A percentile compares a stretch with the other conserved stretches of the same genome.
These are phyloP conservation scores for Villa cingulata DNA, from an alignment of 2,888 invertebrate species.

Conservation along the genomic window DNA sequence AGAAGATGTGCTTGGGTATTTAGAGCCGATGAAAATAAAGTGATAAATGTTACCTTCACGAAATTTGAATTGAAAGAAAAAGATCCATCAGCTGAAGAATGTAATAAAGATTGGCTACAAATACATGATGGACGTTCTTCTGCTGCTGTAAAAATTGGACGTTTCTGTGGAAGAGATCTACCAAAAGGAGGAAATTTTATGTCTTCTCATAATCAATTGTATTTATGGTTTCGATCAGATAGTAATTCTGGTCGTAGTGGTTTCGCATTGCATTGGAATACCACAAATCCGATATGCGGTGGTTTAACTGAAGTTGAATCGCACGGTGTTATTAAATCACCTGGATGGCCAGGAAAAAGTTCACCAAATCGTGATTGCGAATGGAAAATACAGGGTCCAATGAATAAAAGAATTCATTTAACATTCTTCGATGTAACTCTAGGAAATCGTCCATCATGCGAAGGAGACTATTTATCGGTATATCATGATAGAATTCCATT, in stretches of 20 bases:
- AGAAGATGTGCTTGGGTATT: conserved; percentile 73
- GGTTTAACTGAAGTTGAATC: conserved; percentile 42
- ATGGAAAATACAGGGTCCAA: conserved; percentile 56
- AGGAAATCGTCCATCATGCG: conserved; percentile 60
- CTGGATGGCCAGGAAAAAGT: conserved; percentile 79
- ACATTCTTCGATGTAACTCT: conserved; percentile 66
- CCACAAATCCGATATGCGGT: conserved; percentile 59
- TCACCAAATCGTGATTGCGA: conserved; percentile 70
- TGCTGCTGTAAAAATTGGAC: conserved; percentile 55
- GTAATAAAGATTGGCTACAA: conserved; percentile 60
- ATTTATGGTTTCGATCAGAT: conserved; percentile 71
- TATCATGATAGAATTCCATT: no score
- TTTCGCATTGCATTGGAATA: conserved; percentile 68
- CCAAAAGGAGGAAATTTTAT: conserved; percentile 60
- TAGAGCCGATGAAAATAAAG: conserved; percentile 49
- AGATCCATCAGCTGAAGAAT: conserved; percentile 37
- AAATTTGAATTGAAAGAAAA: conserved; percentile 56
- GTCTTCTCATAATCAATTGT: conserved; percentile 62
- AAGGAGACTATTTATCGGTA: conserved; percentile 61
- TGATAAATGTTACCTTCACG: conserved; percentile 67
- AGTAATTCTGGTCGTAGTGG: conserved; percentile 48
- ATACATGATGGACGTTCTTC: conserved; percentile 74
- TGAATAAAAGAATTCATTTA: conserved; percentile 64
- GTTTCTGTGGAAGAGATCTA: conserved; percentile 60
- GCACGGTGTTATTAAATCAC: conserved; percentile 68